Evolutionary conservation across 2,113 vertebrate species (phyloP).

Genomic region (Heterochromis multidens): DNA sequence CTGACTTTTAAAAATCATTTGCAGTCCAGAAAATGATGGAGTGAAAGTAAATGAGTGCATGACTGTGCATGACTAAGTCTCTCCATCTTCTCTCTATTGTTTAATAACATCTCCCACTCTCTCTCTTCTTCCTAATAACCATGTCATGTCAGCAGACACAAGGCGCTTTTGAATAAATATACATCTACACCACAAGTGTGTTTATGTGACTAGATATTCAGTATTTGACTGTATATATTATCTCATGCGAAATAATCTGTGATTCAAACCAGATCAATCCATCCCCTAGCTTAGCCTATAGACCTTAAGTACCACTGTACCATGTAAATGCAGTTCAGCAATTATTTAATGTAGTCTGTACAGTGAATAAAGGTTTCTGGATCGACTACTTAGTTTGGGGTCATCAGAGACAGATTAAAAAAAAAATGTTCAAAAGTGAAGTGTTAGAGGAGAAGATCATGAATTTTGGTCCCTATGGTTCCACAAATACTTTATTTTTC

Average conservation of each 20-base stretch:
- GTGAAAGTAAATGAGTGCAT: constrained; percentile 32
- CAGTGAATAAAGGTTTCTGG: not conserved
- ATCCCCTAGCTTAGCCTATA: not conserved
- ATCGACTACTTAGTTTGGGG: too few relatives aligned
- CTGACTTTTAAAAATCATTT: constrained; percentile 59
- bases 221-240: not conserved
- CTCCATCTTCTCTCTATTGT: constrained; percentile 43
- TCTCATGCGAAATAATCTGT: not conserved
- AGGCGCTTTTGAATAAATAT: constrained; percentile 4
- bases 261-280: not conserved
- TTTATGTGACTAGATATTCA: not conserved
- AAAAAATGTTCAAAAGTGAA: too few relatives aligned
- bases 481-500: not conserved
- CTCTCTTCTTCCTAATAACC: constrained; percentile 7
- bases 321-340: not conserved
- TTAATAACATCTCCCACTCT: constrained; percentile 29
- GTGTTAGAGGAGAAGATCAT: too few relatives aligned
- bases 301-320: not conserved
- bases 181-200: not conserved
- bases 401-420: not conserved
- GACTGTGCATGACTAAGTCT: constrained; percentile 51
- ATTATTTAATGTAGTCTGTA: not conserved
- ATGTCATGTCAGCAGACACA: constrained; percentile 2
- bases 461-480: not conserved
- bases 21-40: constrained; percentile 42